Conservation (phyloP, 1,140 invertebrate species). For the Anastatus disparis region DNA sequence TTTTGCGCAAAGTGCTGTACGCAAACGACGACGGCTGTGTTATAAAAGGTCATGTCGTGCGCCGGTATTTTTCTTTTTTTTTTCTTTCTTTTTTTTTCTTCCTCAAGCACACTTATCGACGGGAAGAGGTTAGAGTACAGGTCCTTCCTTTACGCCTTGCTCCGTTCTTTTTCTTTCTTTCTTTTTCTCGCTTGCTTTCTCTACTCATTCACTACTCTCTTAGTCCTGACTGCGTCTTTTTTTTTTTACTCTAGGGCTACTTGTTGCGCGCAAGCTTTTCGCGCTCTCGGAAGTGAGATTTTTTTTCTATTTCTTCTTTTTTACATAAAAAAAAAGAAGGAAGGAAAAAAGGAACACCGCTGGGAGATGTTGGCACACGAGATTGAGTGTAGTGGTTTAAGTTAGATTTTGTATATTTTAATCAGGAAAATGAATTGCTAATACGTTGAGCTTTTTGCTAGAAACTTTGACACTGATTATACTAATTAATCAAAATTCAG, state of each 20-base stretch:
- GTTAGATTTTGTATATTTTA: no score
- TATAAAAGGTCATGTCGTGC: background rate
- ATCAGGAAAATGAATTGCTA: no score
- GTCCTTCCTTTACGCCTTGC: background rate
- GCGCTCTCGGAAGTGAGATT: background rate
- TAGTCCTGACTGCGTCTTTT: background rate
- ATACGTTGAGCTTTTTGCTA: no score
- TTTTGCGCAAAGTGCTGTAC: background rate
- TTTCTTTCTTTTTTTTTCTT: background rate
- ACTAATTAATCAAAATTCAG: no score
- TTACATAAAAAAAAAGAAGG: no score
- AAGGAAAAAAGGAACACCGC: no score
- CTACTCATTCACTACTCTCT: background rate
- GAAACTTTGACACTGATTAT: no score
- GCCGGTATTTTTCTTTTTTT: background rate
- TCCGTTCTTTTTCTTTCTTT: background rate
- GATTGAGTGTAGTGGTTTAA: no score
- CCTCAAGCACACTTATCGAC: background rate
- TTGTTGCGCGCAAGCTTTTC: slow-evolving; percentile 19
- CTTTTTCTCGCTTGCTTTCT: background rate
- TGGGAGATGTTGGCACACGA: no score
- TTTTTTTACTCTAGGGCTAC: slow-evolving; percentile 8
- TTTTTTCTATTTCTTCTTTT: no score
- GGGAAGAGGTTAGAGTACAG: background rate
- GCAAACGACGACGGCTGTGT: background rate